Conservation (phyloP, 2,113 vertebrate genomes). For the Gymnobelideus leadbeateri region DNA sequence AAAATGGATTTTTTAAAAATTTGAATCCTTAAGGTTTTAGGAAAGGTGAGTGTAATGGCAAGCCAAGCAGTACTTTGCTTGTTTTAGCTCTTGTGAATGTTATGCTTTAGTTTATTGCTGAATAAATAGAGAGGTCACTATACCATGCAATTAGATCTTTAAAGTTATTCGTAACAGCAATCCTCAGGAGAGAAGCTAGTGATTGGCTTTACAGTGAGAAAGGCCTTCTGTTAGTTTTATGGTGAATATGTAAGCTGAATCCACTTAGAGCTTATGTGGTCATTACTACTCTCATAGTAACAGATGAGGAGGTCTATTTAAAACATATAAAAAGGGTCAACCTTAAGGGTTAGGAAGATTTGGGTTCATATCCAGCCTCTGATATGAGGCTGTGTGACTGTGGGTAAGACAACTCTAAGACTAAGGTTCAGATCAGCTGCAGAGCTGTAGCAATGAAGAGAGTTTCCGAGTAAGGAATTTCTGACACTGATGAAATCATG, state of each 20-base stretch:
- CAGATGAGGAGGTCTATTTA: neutral
- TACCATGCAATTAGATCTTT: too few species aligned
- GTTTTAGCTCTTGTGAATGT: too few species aligned
- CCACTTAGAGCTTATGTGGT: neutral
- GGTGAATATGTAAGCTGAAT: neutral
- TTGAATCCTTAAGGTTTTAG: constrained; percentile 13
- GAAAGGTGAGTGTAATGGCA: constrained; percentile 7
- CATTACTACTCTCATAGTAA: neutral
- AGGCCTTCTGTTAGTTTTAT: constrained; percentile 24
- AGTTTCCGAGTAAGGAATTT: neutral
- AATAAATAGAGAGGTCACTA: too few species aligned
- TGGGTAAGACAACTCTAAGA: too few species aligned
- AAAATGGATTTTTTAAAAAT: neutral
- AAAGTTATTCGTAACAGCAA: too few species aligned
- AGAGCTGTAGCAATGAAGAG: neutral
- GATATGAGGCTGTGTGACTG: neutral
- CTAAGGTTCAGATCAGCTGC: too few species aligned
- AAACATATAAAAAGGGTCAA: neutral
- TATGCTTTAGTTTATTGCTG: too few species aligned
- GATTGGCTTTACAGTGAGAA: neutral
- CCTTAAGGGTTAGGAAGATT: neutral
- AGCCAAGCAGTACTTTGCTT: too few species aligned
- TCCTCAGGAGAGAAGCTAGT: neutral
- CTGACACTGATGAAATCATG: neutral
- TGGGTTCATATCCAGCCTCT: neutral